phyloP scores from a whole-genome alignment of 2,113 vertebrate genomes.

The Vireo altiloquus region DNA sequence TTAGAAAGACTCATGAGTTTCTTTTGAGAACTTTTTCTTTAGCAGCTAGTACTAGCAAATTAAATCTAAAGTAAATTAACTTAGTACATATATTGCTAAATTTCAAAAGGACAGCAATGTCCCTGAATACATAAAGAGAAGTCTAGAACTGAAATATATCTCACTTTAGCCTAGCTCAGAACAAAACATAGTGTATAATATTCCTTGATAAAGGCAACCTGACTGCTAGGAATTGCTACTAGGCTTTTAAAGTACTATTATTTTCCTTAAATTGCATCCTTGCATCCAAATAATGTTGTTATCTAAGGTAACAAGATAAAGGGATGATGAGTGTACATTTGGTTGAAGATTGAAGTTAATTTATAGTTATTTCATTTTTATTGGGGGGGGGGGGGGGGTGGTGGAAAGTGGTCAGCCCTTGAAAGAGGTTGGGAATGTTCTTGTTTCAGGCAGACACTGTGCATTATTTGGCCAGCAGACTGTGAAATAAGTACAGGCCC shows the following conservation, averaged over 20 bases:
- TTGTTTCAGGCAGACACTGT: neutral
- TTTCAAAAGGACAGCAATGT: neutral
- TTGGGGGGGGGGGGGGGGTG: too few relatives aligned
- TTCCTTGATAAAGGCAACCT: neutral
- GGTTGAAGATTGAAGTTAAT: neutral
- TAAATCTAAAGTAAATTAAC: neutral
- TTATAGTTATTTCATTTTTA: neutral
- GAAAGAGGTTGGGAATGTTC: neutral
- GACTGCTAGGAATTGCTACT: neutral
- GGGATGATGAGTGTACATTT: neutral
- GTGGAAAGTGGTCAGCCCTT: neutral
- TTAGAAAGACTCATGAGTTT: neutral
- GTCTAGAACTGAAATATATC: neutral
- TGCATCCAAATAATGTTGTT: neutral
- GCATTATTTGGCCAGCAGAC: neutral
- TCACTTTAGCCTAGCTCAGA: neutral
- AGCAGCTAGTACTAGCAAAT: neutral
- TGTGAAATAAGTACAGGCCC: neutral
- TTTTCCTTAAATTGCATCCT: neutral
- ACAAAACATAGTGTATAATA: neutral
- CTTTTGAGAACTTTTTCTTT: neutral
- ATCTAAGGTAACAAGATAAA: neutral
- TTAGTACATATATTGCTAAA: neutral
- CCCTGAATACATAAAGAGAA: neutral
- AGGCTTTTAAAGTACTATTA: neutral